phyloP scores from a whole-genome alignment of 2,113 vertebrate species.

The Rhinopomastus cyanomelas region DNA sequence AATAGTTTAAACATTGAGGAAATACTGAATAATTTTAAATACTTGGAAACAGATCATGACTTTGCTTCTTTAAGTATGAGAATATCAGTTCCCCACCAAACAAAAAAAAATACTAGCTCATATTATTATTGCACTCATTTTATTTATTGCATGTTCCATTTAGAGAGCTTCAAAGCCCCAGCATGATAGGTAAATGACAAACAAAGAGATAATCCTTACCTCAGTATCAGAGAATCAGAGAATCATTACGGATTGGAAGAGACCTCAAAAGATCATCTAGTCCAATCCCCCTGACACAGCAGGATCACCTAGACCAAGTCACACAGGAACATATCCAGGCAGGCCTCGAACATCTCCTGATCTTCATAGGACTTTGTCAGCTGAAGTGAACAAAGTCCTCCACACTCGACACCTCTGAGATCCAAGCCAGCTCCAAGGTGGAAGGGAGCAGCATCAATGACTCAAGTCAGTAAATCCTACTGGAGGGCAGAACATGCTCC shows the following conservation, averaged over 20 bases:
- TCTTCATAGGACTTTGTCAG: neutral
- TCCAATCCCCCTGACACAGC: no score
- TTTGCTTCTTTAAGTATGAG: neutral
- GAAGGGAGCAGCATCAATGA: neutral
- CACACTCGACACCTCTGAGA: neutral
- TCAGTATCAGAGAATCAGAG: no score
- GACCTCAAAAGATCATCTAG: no score
- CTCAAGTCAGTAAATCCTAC: neutral
- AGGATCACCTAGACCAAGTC: no score
- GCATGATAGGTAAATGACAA: neutral
- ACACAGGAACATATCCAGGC: no score
- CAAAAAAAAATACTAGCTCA: neutral
- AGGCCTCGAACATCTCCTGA: no score
- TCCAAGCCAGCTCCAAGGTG: neutral
- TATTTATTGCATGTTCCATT: neutral
- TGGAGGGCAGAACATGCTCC: neutral
- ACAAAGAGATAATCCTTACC: neutral
- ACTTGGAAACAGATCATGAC: neutral
- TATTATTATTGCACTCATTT: neutral
- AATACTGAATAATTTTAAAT: neutral
- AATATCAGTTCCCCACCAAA: neutral
- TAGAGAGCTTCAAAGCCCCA: neutral
- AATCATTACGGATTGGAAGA: no score
- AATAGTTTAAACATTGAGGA: neutral
- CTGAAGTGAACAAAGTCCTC: neutral